phyloP scores from a whole-genome alignment of 2,797 vertebrate species.

The Peromyscus eremicus region DNA sequence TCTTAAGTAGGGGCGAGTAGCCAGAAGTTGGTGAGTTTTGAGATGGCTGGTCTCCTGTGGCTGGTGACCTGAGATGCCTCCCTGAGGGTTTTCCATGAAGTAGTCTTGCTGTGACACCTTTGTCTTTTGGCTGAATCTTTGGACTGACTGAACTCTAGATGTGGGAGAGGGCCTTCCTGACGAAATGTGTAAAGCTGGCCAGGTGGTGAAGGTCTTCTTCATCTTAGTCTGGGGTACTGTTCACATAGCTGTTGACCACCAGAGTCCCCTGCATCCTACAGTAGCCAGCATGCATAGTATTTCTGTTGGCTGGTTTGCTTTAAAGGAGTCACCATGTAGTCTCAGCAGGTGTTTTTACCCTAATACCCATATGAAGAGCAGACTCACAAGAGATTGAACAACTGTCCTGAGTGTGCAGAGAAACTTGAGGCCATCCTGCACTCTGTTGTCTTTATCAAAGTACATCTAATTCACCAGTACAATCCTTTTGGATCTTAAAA shows the following conservation, averaged over 20 bases:
- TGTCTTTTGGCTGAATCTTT: conserved; percentile 19
- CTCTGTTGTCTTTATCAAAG: neutral
- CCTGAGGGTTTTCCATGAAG: conserved; percentile 43
- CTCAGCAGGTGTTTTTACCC: neutral
- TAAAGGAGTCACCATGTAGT: neutral
- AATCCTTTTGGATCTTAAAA: conserved; percentile 5
- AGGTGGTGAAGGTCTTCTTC: neutral
- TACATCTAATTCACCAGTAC: neutral
- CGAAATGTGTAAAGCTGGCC: conserved; percentile 43
- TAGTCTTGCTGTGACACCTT: neutral
- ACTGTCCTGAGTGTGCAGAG: neutral
- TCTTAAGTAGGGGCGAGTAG: neutral
- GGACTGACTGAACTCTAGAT: neutral
- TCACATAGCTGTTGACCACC: neutral
- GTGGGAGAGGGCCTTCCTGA: neutral
- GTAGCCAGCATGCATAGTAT: neutral
- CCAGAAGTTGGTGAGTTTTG: conserved; percentile 40
- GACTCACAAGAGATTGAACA: neutral
- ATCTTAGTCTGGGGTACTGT: conserved; percentile 6
- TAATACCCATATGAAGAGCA: conserved; percentile 19
- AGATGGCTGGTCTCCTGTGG: neutral
- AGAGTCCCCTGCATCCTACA: neutral
- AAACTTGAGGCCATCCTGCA: conserved; percentile 21
- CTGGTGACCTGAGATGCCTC: neutral
- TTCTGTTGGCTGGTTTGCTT: neutral